Evolutionary conservation across 2,888 invertebrate genomes (phyloP).

Genomic region (Tetanocera ferruginea): DNA sequence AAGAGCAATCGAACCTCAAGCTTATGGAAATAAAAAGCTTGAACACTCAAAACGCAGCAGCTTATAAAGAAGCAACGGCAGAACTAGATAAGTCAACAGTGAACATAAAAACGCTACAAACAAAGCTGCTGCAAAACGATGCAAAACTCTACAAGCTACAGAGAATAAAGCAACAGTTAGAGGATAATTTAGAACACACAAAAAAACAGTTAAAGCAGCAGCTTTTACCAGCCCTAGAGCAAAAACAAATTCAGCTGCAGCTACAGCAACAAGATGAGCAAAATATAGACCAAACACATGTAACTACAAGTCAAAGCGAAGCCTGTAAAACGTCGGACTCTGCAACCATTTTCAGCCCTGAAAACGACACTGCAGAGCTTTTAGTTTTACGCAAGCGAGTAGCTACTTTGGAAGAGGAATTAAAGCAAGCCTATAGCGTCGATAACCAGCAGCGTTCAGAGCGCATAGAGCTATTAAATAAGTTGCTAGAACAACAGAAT

Average conservation of each 20-base stretch:
- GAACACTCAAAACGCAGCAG: conserved; percentile 12
- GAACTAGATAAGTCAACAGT: background rate
- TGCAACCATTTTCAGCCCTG: conserved; percentile 1
- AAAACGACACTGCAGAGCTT: background rate
- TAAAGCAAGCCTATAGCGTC: conserved; percentile 38
- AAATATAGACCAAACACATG: conserved; percentile 7
- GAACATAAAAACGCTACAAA: conserved; percentile 22
- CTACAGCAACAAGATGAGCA: conserved; percentile 32
- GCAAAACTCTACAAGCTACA: conserved; percentile 40
- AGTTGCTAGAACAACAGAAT: conserved; percentile 58
- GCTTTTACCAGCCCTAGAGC: background rate
- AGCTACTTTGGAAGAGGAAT: conserved; percentile 50
- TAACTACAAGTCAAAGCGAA: conserved; percentile 18
- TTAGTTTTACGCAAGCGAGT: conserved; percentile 49
- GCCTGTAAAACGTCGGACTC: conserved; percentile 9
- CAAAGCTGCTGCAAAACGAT: conserved; percentile 31
- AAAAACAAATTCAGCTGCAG: conserved; percentile 27
- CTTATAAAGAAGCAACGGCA: background rate
- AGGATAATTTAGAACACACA: background rate
- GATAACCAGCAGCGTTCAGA: conserved; percentile 40
- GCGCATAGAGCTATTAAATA: conserved; percentile 54
- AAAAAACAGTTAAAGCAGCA: conserved; percentile 16
- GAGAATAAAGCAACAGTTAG: conserved; percentile 38
- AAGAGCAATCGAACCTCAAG: background rate
- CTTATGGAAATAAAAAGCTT: conserved; percentile 12